Evolutionary conservation across 2,888 invertebrate genomes (phyloP).

Genomic region (Sipha maydis): DNA sequence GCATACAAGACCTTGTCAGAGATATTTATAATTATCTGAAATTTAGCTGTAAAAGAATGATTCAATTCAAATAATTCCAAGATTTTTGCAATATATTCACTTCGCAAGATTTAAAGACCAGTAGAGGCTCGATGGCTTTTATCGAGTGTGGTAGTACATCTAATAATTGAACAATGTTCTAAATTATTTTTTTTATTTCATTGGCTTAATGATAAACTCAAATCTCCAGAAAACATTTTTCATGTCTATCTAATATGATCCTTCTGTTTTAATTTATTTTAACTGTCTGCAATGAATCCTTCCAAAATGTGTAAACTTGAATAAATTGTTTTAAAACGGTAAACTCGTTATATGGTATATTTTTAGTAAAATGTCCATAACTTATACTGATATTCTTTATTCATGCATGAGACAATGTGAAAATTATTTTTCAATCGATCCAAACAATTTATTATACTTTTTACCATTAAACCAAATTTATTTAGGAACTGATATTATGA

Average conservation of each 20-base stretch:
- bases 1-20: too few species aligned
- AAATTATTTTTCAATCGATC: constrained; percentile 9
- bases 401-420: not conserved
- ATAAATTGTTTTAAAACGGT: not conserved
- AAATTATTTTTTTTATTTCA: not conserved
- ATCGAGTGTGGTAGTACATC: constrained; percentile 6
- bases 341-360: not conserved
- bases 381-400: constrained; percentile 8
- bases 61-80: too few species aligned
- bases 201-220: not conserved
- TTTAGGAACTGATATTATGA: constrained; percentile 9
- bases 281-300: not conserved
- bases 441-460: constrained; percentile 5
- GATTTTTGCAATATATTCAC: too few species aligned
- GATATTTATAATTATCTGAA: too few species aligned
- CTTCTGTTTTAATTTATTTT: not conserved
- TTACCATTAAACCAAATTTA: not conserved
- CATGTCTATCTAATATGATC: not conserved
- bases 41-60: too few species aligned
- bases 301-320: not conserved
- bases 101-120: constrained; percentile 26
- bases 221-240: constrained; percentile 13
- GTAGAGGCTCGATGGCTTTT: not conserved
- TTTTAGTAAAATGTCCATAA: not conserved
- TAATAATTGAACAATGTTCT: not conserved